Conservation (phyloP, 1,140 invertebrate species). For the Phocides pigmalion region DNA sequence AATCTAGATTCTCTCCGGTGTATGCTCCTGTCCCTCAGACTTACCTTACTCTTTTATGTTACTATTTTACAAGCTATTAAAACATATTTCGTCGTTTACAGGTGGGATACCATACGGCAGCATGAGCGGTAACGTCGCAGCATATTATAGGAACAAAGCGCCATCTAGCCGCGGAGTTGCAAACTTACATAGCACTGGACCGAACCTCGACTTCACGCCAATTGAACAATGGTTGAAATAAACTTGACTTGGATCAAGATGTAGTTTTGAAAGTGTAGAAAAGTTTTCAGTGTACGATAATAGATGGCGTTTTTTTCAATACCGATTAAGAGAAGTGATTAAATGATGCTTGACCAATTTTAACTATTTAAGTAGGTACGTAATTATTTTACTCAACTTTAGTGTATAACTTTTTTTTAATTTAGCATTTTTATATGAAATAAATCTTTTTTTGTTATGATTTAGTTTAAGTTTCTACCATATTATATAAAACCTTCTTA, state of each 20-base stretch:
- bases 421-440: too few relatives aligned
- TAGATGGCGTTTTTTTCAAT: conserved; percentile 2
- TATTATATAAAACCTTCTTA: too few relatives aligned
- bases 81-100: conserved; percentile 45
- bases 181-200: conserved; percentile 37
- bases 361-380: too few relatives aligned
- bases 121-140: conserved; percentile 76
- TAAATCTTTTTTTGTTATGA: too few relatives aligned
- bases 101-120: conserved; percentile 81
- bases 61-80: background rate
- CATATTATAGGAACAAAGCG: conserved; percentile 60
- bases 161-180: conserved; percentile 45
- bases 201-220: conserved; percentile 48
- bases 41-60: too few relatives aligned
- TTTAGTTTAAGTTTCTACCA: too few relatives aligned
- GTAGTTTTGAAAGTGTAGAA: background rate
- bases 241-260: conserved; percentile 45
- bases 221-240: conserved; percentile 63
- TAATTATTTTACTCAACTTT: too few relatives aligned
- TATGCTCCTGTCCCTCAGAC: too few relatives aligned
- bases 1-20: too few relatives aligned
- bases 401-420: too few relatives aligned
- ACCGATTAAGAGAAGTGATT: too few relatives aligned
- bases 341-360: too few relatives aligned
- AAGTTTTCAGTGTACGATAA: background rate